phyloP scores from a whole-genome alignment of 2,888 invertebrate genomes.

The Tholera decimalis region DNA sequence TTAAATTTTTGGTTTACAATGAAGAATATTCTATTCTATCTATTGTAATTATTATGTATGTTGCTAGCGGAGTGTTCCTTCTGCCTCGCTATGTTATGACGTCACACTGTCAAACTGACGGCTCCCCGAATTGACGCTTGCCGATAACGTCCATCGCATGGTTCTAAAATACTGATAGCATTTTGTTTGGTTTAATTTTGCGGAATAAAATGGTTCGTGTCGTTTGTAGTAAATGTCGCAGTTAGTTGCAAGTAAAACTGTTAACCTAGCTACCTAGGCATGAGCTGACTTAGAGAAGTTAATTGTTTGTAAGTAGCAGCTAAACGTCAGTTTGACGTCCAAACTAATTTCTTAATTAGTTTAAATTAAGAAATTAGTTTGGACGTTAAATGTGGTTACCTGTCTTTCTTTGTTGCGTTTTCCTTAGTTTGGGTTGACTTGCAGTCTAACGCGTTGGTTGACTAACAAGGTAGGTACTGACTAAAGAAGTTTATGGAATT shows the following conservation, averaged over 20 bases:
- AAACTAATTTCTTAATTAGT: too few relatives aligned
- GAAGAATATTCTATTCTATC: too few relatives aligned
- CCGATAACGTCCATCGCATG: constrained; percentile 76
- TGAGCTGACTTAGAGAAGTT: constrained; percentile 36
- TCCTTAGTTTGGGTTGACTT: constrained; percentile 1
- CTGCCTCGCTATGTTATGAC: constrained; percentile 43
- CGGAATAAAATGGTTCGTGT: constrained; percentile 50
- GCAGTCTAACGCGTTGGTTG: neutral
- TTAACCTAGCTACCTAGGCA: constrained; percentile 16
- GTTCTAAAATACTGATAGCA: constrained; percentile 70
- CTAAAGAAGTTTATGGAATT: too few relatives aligned
- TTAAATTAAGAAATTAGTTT: constrained; percentile 54
- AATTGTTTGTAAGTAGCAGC: constrained; percentile 30
- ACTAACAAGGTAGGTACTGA: too few relatives aligned
- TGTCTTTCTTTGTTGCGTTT: constrained; percentile 26
- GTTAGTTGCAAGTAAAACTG: constrained; percentile 37
- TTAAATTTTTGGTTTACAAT: too few relatives aligned
- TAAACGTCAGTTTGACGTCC: constrained; percentile 14
- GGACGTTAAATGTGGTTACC: constrained; percentile 28
- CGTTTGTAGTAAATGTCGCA: constrained; percentile 31
- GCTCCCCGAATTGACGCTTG: constrained; percentile 74
- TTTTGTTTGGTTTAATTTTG: constrained; percentile 62
- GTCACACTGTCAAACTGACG: constrained; percentile 75
- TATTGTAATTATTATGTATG: too few relatives aligned
- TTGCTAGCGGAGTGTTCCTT: constrained; percentile 38